phyloP scores from a whole-genome alignment of 2,888 invertebrate species.

The Hypselothyrea guttata region DNA sequence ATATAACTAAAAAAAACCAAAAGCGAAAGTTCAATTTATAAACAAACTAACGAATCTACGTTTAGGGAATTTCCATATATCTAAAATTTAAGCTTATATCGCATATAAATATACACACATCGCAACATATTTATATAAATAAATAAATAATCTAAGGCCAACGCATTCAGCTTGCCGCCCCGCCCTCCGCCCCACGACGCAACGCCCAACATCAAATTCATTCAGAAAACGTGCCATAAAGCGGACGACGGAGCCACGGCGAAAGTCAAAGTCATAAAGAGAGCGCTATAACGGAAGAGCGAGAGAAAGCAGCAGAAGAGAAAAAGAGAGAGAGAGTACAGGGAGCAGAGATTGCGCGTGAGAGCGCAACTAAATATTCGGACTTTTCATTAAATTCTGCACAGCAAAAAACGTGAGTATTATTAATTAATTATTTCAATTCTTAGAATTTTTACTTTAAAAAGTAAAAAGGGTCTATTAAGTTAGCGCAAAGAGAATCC shows the following conservation, averaged over 20 bases:
- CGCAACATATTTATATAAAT: constrained; percentile 26
- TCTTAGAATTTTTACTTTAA: too few relatives aligned
- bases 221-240: constrained; percentile 75
- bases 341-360: constrained; percentile 11
- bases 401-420: too few relatives aligned
- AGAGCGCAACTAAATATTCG: constrained; percentile 47
- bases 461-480: too few relatives aligned
- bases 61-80: constrained; percentile 73
- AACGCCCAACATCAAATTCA: constrained; percentile 57
- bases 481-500: too few relatives aligned
- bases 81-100: constrained; percentile 48
- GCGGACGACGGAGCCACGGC: constrained; percentile 54
- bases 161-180: constrained; percentile 24
- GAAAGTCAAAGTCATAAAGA: constrained; percentile 75
- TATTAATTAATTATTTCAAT: too few relatives aligned
- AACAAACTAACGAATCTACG: constrained; percentile 72
- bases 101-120: constrained; percentile 37
- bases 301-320: constrained; percentile 1
- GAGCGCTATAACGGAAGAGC: constrained; percentile 23
- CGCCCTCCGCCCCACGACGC: constrained; percentile 27
- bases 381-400: too few relatives aligned
- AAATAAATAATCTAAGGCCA: constrained; percentile 36
- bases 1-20: too few relatives aligned
- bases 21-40: constrained; percentile 56
- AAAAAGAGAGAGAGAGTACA: constrained; percentile 10